Evolutionary conservation across 2,113 vertebrate species (phyloP).

Genomic region (Percina caprodes): DNA sequence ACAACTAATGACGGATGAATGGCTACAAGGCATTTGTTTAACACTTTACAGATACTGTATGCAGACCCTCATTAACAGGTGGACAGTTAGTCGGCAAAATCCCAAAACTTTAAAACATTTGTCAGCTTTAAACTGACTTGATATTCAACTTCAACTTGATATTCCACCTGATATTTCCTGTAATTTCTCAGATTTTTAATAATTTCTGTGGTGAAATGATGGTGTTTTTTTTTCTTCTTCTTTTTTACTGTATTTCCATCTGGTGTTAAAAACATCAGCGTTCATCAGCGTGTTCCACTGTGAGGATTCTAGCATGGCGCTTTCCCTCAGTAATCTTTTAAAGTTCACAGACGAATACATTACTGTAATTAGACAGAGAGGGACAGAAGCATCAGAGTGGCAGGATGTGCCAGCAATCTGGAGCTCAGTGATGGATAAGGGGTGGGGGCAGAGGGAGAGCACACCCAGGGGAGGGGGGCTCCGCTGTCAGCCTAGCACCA

Average conservation of each 20-base stretch:
- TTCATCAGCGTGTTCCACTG: background rate
- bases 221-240: too few species aligned
- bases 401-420: conserved; percentile 64
- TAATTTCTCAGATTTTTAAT: background rate
- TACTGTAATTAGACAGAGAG: conserved; percentile 60
- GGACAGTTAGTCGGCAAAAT: background rate
- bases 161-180: background rate
- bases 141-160: background rate
- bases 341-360: conserved; percentile 44
- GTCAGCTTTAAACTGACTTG: background rate
- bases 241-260: background rate
- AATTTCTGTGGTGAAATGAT: background rate
- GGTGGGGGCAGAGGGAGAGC: background rate
- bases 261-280: background rate
- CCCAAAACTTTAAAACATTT: background rate
- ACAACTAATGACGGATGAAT: conserved; percentile 3
- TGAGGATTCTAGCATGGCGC: background rate
- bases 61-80: background rate
- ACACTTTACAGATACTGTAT: background rate
- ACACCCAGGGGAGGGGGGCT: conserved; percentile 44
- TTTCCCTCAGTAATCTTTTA: conserved; percentile 33
- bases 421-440: conserved; percentile 50
- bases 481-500: conserved; percentile 31
- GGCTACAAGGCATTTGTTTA: background rate
- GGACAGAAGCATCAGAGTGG: conserved; percentile 7